These are phyloP conservation scores for Dasypogon diadema DNA, from an alignment of 2,888 invertebrate genomes.

Conservation along the genomic window DNA sequence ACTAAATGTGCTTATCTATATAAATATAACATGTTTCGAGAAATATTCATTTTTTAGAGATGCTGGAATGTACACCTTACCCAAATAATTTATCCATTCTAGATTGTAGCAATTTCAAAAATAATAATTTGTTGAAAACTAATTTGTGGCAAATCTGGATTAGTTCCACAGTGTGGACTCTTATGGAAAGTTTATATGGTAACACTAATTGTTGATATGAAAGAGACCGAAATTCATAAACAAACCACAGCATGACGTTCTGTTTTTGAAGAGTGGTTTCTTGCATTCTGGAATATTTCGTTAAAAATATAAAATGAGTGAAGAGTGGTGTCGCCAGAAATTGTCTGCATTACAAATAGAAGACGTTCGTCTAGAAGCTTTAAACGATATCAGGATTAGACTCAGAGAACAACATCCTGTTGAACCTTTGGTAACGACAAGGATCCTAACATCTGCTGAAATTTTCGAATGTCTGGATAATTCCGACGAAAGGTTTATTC, in stretches of 20 bases:
- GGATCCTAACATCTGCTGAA: constrained; percentile 71
- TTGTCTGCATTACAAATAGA: constrained; percentile 68
- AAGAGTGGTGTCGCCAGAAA: constrained; percentile 70
- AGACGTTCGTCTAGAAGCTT: constrained; percentile 67
- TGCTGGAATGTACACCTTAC: too few relatives aligned
- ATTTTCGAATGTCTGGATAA: constrained; percentile 76
- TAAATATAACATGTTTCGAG: too few relatives aligned
- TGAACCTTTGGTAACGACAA: constrained; percentile 67
- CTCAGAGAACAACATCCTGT: constrained; percentile 65
- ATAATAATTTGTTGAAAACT: too few relatives aligned
- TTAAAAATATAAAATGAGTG: constrained; percentile 60
- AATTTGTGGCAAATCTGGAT: too few relatives aligned
- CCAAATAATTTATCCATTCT: too few relatives aligned
- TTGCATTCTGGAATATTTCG: not conserved
- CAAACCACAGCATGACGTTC: not conserved
- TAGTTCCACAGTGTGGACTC: too few relatives aligned
- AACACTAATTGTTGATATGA: too few relatives aligned
- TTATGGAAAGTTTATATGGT: too few relatives aligned
- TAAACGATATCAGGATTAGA: constrained; percentile 69
- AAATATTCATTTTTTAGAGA: too few relatives aligned
- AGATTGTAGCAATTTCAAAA: too few relatives aligned
- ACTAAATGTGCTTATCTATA: too few relatives aligned
- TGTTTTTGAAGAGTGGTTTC: not conserved
- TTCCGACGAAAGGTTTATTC: constrained; percentile 65
- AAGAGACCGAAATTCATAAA: too few relatives aligned